These are phyloP conservation scores for Lepetodrilus schrolli DNA, from an alignment of 2,888 invertebrate species.

Conservation along the genomic window DNA sequence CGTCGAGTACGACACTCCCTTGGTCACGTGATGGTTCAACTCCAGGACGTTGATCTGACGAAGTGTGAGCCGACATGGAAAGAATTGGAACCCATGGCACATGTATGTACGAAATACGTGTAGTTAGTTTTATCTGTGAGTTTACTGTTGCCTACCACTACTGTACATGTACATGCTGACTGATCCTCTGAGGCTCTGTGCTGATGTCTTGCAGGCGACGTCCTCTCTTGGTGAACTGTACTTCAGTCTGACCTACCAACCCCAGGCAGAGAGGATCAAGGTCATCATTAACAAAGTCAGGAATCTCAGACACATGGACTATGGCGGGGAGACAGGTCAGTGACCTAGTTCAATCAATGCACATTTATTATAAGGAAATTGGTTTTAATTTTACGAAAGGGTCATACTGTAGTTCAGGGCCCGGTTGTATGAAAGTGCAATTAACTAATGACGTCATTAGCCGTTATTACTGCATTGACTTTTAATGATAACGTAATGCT, in stretches of 20 bases:
- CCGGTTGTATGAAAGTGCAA: too few species aligned
- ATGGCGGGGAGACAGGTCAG: constrained; percentile 48
- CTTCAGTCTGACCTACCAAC: constrained; percentile 62
- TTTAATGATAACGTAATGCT: too few species aligned
- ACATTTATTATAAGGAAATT: too few species aligned
- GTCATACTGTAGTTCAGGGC: too few species aligned
- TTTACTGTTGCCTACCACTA: too few species aligned
- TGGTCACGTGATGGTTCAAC: constrained; percentile 72
- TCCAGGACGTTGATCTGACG: constrained; percentile 66
- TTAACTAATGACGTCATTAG: too few species aligned
- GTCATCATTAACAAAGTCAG: constrained; percentile 55
- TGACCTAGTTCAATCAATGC: too few species aligned
- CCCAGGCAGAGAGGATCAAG: constrained; percentile 63
- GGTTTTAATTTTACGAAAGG: too few species aligned
- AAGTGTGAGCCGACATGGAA: constrained; percentile 65
- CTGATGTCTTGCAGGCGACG: constrained; percentile 45
- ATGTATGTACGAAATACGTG: constrained; percentile 48
- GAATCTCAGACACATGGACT: constrained; percentile 48
- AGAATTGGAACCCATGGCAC: constrained; percentile 60
- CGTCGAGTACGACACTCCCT: constrained; percentile 72
- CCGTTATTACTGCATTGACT: too few species aligned
- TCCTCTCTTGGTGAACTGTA: constrained; percentile 60
- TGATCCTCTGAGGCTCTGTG: too few species aligned
- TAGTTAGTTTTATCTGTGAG: too few species aligned
- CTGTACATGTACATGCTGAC: too few species aligned